Conservation (phyloP, 2,113 vertebrate species). For the Manacus vitellinus region DNA sequence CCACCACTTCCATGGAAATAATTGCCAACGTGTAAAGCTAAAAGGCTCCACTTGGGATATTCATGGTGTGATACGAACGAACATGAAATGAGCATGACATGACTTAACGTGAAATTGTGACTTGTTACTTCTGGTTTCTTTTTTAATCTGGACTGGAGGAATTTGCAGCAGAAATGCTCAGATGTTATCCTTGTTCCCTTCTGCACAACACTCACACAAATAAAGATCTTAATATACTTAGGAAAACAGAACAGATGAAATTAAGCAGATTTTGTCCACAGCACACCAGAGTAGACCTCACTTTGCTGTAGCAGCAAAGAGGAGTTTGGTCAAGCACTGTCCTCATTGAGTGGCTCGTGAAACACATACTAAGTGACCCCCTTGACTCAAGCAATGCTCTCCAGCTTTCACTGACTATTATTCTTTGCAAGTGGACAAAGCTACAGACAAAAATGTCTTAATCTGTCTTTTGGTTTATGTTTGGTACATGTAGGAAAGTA, state of each 20-base stretch:
- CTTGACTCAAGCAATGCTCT: not conserved
- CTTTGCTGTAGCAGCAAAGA: not conserved
- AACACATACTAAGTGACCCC: not conserved
- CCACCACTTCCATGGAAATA: not conserved
- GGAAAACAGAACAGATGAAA: not conserved
- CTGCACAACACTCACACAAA: not conserved
- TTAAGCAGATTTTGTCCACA: not conserved
- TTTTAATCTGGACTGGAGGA: not conserved
- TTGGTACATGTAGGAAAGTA: not conserved
- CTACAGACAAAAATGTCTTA: not conserved
- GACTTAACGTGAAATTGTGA: not conserved
- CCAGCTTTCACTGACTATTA: not conserved
- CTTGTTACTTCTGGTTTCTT: not conserved
- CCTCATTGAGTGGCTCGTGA: rapidly evolving
- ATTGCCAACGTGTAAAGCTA: not conserved
- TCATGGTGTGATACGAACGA: rapidly evolving
- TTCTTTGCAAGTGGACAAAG: not conserved
- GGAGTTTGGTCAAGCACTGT: not conserved
- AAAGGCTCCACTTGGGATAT: not conserved
- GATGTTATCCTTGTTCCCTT: not conserved
- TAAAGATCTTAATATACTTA: not conserved
- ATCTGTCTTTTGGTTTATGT: not conserved
- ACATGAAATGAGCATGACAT: not conserved
- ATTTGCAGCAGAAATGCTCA: not conserved
- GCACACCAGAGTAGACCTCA: not conserved